Percentiles rank a stretch among this genome's conserved stretches.
Conservation (phyloP, 2,113 vertebrate genomes). For the Gulo gulo region DNA sequence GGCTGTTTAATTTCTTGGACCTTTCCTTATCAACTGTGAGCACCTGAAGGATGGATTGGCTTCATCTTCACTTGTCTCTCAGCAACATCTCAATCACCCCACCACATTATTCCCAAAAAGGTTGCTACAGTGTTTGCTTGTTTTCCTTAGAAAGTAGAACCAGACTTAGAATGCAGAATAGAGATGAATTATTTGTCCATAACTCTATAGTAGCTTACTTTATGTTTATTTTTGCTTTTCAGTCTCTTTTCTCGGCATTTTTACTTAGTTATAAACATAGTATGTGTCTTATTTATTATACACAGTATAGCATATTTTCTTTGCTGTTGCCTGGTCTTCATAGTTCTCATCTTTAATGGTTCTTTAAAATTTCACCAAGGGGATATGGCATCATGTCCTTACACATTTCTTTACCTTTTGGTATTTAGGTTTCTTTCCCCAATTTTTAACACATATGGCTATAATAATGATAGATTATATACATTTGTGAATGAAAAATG, state of each 20-base stretch:
- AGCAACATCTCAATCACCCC: neutral
- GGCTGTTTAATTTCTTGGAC: neutral
- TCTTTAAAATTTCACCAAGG: neutral
- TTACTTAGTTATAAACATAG: neutral
- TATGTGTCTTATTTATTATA: neutral
- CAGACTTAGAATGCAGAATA: neutral
- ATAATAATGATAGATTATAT: neutral
- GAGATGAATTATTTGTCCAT: neutral
- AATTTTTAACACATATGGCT: neutral
- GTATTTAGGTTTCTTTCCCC: neutral
- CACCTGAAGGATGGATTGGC: neutral
- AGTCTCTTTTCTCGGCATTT: neutral
- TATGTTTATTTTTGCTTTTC: neutral
- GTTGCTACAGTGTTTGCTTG: neutral
- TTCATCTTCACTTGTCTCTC: neutral
- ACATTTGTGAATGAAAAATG: neutral
- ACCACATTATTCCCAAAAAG: neutral
- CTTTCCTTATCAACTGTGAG: neutral
- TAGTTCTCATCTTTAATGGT: neutral
- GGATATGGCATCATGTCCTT: neutral
- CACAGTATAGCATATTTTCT: neutral
- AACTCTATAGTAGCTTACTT: neutral
- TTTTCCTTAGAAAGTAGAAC: constrained; percentile 1
- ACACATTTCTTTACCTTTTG: neutral
- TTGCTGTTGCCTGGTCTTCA: neutral